Evolutionary conservation across 2,888 invertebrate genomes (phyloP).

Genomic region (Trimorus sp.): DNA sequence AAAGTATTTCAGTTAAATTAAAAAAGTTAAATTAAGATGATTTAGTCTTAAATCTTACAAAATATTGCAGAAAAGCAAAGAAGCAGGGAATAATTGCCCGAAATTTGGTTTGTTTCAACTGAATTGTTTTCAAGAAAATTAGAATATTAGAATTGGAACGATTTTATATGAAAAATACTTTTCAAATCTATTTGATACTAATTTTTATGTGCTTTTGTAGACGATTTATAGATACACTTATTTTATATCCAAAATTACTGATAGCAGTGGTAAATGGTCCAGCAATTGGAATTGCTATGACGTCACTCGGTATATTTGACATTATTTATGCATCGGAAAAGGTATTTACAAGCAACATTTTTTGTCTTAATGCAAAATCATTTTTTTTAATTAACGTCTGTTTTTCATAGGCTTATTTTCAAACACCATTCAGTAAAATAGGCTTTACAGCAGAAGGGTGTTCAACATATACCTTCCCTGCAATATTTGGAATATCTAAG

Average conservation of each 20-base stretch:
- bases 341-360: conserved; percentile 81
- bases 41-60: too few relatives aligned
- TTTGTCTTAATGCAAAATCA: too few relatives aligned
- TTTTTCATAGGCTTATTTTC: conserved; percentile 90
- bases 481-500: conserved; percentile 91
- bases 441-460: conserved; percentile 95
- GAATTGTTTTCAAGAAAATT: too few relatives aligned
- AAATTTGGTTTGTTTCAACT: too few relatives aligned
- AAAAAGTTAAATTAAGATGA: too few relatives aligned
- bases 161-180: too few relatives aligned
- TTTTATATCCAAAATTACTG: conserved; percentile 93
- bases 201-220: conserved; percentile 79
- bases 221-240: conserved; percentile 88
- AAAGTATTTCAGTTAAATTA: too few relatives aligned
- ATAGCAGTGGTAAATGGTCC: conserved; percentile 96
- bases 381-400: too few relatives aligned
- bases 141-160: too few relatives aligned
- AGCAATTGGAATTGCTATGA: conserved; percentile 94
- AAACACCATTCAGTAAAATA: conserved; percentile 92
- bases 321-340: conserved; percentile 93
- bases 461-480: conserved; percentile 92
- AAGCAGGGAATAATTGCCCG: too few relatives aligned
- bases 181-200: too few relatives aligned
- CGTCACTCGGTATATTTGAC: conserved; percentile 93
- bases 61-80: too few relatives aligned